These are phyloP conservation scores for Drosophila persimilis DNA, from an alignment of 1,140 invertebrate genomes.

Conservation along the genomic window DNA sequence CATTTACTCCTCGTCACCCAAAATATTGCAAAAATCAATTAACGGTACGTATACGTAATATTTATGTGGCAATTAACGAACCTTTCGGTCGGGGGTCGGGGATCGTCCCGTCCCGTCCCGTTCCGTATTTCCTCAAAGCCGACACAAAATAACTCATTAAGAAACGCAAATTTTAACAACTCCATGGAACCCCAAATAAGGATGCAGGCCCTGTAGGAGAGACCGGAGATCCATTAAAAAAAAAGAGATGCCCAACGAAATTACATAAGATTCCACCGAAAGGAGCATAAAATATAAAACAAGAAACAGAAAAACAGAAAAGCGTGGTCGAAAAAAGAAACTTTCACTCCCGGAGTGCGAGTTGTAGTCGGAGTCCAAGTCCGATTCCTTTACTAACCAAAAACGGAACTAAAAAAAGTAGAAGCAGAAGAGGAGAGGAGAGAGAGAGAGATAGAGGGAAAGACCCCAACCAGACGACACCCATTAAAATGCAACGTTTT, in stretches of 20 bases:
- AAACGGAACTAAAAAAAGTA: constrained; percentile 61
- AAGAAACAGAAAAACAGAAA: constrained; percentile 20
- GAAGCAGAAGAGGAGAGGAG: constrained; percentile 11
- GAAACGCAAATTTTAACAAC: constrained; percentile 37
- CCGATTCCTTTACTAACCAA: constrained; percentile 63
- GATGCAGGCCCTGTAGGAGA: constrained; percentile 34
- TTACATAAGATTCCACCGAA: constrained; percentile 57
- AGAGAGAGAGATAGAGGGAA: background rate
- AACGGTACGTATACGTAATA: constrained; percentile 63
- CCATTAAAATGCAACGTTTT: constrained; percentile 62
- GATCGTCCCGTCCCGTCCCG: too few relatives aligned
- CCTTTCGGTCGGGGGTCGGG: background rate
- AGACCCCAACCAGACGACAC: constrained; percentile 20
- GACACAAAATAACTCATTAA: constrained; percentile 43
- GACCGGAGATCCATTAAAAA: constrained; percentile 31
- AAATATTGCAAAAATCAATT: constrained; percentile 32
- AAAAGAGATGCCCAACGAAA: constrained; percentile 31
- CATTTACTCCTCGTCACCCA: background rate
- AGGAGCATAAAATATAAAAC: constrained; percentile 54
- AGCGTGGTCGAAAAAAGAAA: constrained; percentile 45
- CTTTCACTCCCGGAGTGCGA: constrained; percentile 61
- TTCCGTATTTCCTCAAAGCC: constrained; percentile 4
- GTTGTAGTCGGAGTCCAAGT: constrained; percentile 16
- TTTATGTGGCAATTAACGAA: constrained; percentile 38
- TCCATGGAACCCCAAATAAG: constrained; percentile 43